Conservation (phyloP, 2,888 invertebrate genomes). For the Machimus rusticus region DNA sequence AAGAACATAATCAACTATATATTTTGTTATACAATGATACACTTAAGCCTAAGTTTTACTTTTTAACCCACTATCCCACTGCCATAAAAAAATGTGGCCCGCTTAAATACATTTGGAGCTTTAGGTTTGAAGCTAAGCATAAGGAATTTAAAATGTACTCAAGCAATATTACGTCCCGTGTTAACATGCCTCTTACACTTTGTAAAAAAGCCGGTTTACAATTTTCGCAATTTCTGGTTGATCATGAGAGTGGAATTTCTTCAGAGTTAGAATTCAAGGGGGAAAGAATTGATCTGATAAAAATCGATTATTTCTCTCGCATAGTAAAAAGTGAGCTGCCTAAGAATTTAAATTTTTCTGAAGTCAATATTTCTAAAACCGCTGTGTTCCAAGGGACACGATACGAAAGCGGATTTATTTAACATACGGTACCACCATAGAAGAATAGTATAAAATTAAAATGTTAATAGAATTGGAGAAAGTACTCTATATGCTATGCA, state of each 20-base stretch:
- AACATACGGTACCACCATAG: neutral
- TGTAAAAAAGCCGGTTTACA: neutral
- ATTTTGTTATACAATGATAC: constrained; percentile 37
- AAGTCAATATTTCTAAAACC: neutral
- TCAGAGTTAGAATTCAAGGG: neutral
- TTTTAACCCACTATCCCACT: constrained; percentile 44
- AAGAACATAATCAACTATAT: constrained; percentile 35
- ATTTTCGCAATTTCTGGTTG: neutral
- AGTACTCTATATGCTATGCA: neutral
- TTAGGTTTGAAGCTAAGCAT: constrained; percentile 47
- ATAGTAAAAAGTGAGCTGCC: neutral
- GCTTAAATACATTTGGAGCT: constrained; percentile 44
- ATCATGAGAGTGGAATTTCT: neutral
- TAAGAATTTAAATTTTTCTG: neutral
- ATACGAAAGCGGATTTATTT: neutral
- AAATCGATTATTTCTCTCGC: neutral
- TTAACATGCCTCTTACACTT: constrained; percentile 7
- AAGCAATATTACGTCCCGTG: constrained; percentile 43
- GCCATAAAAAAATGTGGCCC: constrained; percentile 44
- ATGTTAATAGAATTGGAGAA: neutral
- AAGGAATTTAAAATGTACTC: constrained; percentile 44
- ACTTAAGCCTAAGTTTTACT: constrained; percentile 46
- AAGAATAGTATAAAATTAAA: neutral
- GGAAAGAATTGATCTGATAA: neutral
- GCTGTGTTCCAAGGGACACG: neutral